These are phyloP conservation scores for Gorsachius goisagi DNA, from an alignment of 2,113 vertebrate genomes.

Conservation along the genomic window DNA sequence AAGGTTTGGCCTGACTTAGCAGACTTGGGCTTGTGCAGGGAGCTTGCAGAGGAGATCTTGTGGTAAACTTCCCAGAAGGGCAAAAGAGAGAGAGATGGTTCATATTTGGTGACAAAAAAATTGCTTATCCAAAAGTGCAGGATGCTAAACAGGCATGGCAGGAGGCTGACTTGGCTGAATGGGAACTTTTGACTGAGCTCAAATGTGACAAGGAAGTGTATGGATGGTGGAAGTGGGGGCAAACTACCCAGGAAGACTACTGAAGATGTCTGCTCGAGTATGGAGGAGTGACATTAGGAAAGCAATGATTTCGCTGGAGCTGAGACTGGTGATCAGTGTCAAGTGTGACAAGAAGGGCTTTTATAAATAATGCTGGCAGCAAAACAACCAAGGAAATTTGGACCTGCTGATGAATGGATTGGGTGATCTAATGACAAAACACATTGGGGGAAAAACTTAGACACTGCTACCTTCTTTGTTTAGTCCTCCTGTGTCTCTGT, in stretches of 20 bases:
- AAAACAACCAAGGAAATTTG: neutral
- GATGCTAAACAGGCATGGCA: neutral
- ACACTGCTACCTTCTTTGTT: neutral
- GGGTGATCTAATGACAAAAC: neutral
- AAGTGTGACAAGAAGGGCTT: neutral
- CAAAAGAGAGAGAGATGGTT: neutral
- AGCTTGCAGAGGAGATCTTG: neutral
- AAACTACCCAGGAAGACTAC: neutral
- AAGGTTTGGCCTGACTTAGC: neutral
- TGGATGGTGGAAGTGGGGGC: neutral
- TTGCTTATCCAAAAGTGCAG: neutral
- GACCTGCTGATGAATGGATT: neutral
- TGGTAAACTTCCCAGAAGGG: neutral
- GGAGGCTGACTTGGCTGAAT: neutral
- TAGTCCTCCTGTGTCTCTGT: neutral
- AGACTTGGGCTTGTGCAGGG: neutral
- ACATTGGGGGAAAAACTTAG: accelerated
- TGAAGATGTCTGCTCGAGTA: neutral
- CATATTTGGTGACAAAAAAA: neutral
- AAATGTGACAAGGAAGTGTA: neutral
- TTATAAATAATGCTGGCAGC: neutral
- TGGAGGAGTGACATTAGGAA: neutral
- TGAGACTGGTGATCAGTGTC: neutral
- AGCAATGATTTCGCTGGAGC: neutral
- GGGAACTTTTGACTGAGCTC: neutral